Evolutionary conservation across 2,888 invertebrate species (phyloP), one percentile per base, ranked within the genome.

Genomic region (Zygaena filipendulae): DNA sequence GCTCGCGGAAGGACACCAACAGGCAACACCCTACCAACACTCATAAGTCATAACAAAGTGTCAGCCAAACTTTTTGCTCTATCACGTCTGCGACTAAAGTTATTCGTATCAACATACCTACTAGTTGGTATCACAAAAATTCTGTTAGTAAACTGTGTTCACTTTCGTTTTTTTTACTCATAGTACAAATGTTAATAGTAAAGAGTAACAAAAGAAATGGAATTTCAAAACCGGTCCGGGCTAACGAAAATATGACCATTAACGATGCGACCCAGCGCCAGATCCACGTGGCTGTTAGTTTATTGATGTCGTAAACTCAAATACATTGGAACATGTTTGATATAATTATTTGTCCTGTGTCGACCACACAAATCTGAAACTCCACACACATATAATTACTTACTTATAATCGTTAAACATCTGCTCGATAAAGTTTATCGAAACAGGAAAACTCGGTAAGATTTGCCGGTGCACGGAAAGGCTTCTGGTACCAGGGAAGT

Each of bases 391-490:
- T n/a, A n/a, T n/a, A n/a, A n/a, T n/a, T n/a, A n/a, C n/a, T n/a
- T n/a, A n/a, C n/a, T n/a, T n/a, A n/a, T n/a, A n/a, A n/a, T n/a
- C n/a, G n/a, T n/a, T n/a, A n/a, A n/a, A 43, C 59, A 62, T 63
- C 63, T 61, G 58, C 45, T 48, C 38, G 57, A 61, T 61, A 57
- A 52, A 48, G 34, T 45, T 56, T 71, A 75, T 74, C 69, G 49
- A 55, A 50, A 69, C 71, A 70, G 75, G 75, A 75, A 75, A 69
- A 61, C 59, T 57, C 44, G 51, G 59, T 50, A 44, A 61, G 67
- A 69, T 70, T 69, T 47, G 62, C 59, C 57, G 53, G 59, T 56
- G 48, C 54, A 49, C 41, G 32, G 47, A 40, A 39, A 30, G 7
- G 16, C 16, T 16, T 16, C n/a, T 6, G 47, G 49, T 57, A 56